These are phyloP conservation scores for Stomatorhinus ivindoensis DNA, from an alignment of 2,113 vertebrate genomes.

Conservation along the genomic window DNA sequence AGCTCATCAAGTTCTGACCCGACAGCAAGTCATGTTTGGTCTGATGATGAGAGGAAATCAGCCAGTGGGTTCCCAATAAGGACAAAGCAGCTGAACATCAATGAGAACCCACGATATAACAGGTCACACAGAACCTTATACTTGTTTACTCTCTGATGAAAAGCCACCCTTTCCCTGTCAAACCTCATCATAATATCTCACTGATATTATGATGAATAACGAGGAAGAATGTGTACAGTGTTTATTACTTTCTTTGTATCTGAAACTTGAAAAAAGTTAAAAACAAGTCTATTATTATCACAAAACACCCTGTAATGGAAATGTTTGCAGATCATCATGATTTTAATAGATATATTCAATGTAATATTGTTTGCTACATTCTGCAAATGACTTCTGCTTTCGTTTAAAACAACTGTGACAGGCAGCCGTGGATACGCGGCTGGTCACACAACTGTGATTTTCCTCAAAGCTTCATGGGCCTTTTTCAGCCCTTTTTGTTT, in stretches of 20 bases:
- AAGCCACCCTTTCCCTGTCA: not conserved
- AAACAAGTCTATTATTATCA: not conserved
- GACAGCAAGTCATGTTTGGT: not conserved
- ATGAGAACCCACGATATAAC: not conserved
- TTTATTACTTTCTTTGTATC: not conserved
- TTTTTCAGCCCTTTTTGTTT: not conserved
- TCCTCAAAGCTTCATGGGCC: not conserved
- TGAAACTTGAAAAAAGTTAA: not conserved
- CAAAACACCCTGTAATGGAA: not conserved
- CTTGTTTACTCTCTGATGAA: not conserved
- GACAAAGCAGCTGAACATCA: not conserved
- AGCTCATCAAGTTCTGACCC: not conserved
- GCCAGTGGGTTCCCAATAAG: not conserved
- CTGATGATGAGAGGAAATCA: not conserved
- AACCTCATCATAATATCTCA: not conserved
- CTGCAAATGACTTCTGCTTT: not conserved
- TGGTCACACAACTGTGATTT: not conserved
- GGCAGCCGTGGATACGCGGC: not conserved
- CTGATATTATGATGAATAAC: not conserved
- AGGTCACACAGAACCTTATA: not conserved
- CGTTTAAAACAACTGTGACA: not conserved
- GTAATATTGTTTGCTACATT: not conserved
- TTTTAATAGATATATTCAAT: not conserved
- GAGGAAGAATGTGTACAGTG: not conserved
- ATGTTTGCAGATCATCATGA: not conserved